These are phyloP conservation scores for Drosophila seclusa DNA, from an alignment of 2,888 invertebrate genomes.

Conservation along the genomic window DNA sequence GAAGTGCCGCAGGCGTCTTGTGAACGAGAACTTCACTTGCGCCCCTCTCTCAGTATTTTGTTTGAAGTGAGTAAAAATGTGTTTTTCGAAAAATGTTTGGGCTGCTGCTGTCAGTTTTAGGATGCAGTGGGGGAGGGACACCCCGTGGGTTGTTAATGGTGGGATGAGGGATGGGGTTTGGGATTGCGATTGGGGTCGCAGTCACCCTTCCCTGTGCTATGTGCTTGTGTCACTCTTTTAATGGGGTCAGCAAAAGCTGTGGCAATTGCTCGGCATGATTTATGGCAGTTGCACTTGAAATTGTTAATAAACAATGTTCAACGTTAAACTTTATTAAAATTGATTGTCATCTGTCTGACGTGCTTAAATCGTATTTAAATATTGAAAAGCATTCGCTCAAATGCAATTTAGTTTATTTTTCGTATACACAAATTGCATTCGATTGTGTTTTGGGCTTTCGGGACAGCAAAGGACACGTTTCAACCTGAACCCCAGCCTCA, in stretches of 20 bases:
- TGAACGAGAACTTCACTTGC: conserved; percentile 47
- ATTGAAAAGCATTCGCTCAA: conserved; percentile 30
- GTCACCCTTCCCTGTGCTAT: conserved; percentile 28
- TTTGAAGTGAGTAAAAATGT: conserved; percentile 68
- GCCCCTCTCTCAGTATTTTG: conserved; percentile 33
- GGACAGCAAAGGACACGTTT: conserved; percentile 42
- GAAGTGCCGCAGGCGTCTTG: conserved; percentile 35
- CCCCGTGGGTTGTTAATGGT: neutral
- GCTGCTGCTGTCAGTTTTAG: conserved; percentile 58
- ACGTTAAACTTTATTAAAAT: conserved; percentile 56
- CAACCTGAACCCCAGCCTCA: conserved; percentile 3
- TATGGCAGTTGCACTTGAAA: conserved; percentile 55
- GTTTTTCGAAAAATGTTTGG: conserved; percentile 47
- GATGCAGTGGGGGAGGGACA: neutral
- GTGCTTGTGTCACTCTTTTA: conserved; percentile 49
- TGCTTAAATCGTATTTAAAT: conserved; percentile 28
- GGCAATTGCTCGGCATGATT: conserved; percentile 39
- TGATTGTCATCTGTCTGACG: conserved; percentile 43
- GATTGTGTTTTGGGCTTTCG: conserved; percentile 22
- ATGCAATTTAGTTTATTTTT: conserved; percentile 41
- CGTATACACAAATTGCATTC: conserved; percentile 41
- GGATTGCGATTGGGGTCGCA: neutral
- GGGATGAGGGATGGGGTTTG: neutral
- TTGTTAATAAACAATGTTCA: conserved; percentile 28
- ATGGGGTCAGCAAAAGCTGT: conserved; percentile 60